phyloP scores from a whole-genome alignment of 2,797 vertebrate species.

The Coccyzus lansbergi region DNA sequence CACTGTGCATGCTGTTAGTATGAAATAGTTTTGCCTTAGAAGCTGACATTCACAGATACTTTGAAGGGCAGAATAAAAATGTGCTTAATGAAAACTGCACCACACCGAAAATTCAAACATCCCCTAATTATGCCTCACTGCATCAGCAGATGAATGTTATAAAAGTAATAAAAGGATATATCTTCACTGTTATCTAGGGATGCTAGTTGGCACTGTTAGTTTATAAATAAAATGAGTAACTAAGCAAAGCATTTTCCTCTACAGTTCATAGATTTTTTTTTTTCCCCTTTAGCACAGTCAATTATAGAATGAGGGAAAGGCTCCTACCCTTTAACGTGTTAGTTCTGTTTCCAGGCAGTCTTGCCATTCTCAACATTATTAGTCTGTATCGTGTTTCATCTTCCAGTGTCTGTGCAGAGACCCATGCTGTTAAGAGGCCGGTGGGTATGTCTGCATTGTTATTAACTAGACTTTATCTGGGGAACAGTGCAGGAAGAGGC shows the following conservation, averaged over 20 bases:
- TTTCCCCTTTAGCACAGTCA: neutral
- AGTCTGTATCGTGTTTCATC: neutral
- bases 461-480: neutral
- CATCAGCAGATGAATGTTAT: constrained; percentile 30
- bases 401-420: neutral
- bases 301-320: neutral
- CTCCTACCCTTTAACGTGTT: fast-evolving
- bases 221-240: constrained; percentile 5
- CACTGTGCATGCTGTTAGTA: neutral
- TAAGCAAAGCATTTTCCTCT: neutral
- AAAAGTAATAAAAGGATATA: constrained; percentile 2
- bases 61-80: neutral
- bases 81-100: neutral
- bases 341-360: neutral
- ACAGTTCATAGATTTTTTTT: neutral
- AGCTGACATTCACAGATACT: neutral
- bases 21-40: neutral
- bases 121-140: constrained; percentile 41
- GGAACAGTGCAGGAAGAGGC: neutral
- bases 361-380: neutral
- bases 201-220: neutral
- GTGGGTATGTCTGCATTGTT: neutral
- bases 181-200: neutral
- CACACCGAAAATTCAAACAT: neutral
- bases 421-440: neutral